These are phyloP conservation scores for Zalophus californianus DNA, from an alignment of 2,797 vertebrate genomes.

Conservation along the genomic window DNA sequence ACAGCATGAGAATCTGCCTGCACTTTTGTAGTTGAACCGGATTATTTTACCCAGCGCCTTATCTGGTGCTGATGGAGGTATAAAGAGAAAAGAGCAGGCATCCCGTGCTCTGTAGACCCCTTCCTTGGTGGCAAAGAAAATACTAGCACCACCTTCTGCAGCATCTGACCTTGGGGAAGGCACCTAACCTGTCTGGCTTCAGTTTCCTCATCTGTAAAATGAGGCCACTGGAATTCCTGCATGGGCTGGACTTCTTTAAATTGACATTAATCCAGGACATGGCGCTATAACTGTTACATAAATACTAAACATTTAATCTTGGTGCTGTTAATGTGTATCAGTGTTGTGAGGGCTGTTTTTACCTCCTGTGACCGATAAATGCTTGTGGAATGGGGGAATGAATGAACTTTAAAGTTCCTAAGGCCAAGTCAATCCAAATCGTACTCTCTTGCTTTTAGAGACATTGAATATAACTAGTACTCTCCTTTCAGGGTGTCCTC, in stretches of 20 bases:
- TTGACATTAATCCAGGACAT: not conserved
- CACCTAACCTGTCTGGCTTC: not conserved
- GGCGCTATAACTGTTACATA: not conserved
- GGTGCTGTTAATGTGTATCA: not conserved
- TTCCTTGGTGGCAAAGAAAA: not conserved
- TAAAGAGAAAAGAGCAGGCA: not conserved
- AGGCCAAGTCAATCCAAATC: not conserved
- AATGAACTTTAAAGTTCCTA: not conserved
- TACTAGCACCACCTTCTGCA: not conserved
- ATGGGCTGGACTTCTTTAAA: not conserved
- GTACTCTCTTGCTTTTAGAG: not conserved
- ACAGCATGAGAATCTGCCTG: not conserved
- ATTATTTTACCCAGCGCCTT: not conserved
- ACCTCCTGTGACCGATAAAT: not conserved
- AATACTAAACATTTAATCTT: not conserved
- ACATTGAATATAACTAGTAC: not conserved
- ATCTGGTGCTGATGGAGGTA: not conserved
- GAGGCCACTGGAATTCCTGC: not conserved
- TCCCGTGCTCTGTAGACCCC: not conserved
- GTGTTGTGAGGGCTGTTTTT: not conserved
- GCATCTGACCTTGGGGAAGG: not conserved
- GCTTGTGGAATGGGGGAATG: not conserved
- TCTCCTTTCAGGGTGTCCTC: not conserved
- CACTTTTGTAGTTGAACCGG: rapidly evolving
- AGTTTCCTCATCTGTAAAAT: not conserved